Evolutionary conservation across 2,888 invertebrate species (phyloP).

Genomic region (Orchesella flavescens): DNA sequence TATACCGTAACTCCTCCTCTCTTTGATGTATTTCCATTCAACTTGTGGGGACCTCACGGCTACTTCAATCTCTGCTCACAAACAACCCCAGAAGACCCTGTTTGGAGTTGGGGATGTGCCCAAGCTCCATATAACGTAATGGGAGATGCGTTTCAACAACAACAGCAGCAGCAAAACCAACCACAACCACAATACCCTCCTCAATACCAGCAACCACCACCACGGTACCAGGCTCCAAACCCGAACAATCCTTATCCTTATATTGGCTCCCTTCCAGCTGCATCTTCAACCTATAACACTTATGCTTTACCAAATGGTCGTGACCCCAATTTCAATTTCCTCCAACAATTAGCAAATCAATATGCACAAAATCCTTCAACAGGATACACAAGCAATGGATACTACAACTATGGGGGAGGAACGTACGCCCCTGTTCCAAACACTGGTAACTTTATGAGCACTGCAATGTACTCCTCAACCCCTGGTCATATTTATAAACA

Average conservation of each 20-base stretch:
- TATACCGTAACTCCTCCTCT: conserved; percentile 10
- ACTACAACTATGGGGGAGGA: too few species aligned
- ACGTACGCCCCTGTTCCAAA: too few species aligned
- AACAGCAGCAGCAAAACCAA: background rate
- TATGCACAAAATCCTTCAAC: too few species aligned
- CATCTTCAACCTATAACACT: background rate
- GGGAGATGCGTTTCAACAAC: too few species aligned
- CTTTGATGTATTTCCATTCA: background rate
- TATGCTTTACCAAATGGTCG: background rate
- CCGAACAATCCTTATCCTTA: background rate
- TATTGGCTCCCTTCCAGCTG: background rate
- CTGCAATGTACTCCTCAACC: too few species aligned
- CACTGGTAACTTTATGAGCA: too few species aligned
- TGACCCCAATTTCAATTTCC: too few species aligned
- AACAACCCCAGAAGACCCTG: conserved; percentile 20
- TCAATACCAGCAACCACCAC: background rate
- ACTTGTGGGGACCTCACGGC: conserved; percentile 17
- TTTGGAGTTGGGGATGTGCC: conserved; percentile 22
- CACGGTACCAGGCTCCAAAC: background rate
- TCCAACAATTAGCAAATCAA: too few species aligned
- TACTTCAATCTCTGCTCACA: conserved; percentile 27
- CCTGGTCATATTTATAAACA: too few species aligned
- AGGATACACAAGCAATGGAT: too few species aligned
- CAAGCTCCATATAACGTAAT: background rate
- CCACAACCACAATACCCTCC: background rate